These are phyloP conservation scores for Epistrophella euchroma DNA, from an alignment of 2,888 invertebrate species.

Conservation along the genomic window DNA sequence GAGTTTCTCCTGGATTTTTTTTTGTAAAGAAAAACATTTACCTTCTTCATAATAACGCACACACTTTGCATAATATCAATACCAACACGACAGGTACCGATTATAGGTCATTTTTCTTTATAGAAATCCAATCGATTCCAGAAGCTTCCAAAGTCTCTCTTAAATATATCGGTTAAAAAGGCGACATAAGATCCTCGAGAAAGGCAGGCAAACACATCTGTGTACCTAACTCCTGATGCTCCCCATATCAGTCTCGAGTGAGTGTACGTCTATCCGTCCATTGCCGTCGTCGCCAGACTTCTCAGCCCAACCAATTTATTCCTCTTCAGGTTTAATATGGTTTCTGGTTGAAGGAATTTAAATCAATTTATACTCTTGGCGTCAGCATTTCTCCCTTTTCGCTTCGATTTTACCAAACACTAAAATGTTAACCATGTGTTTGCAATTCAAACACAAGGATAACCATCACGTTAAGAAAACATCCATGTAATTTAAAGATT, in stretches of 20 bases:
- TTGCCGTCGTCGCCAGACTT: background rate
- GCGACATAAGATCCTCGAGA: conserved; percentile 23
- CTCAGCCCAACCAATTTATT: conserved; percentile 24
- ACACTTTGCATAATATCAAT: conserved; percentile 26
- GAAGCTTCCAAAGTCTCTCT: background rate
- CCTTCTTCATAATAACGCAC: background rate
- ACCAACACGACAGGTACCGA: background rate
- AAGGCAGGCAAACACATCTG: conserved; percentile 15
- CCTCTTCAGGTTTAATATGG: conserved; percentile 37
- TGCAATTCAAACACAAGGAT: conserved; percentile 35
- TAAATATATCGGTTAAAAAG: conserved; percentile 9
- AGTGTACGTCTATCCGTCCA: background rate
- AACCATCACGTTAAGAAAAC: conserved; percentile 23
- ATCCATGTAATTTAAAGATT: conserved; percentile 48
- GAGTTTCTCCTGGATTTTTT: conserved; percentile 19
- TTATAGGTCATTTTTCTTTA: conserved; percentile 14
- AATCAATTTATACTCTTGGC: conserved; percentile 65
- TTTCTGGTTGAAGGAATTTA: conserved; percentile 48
- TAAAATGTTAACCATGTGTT: conserved; percentile 37
- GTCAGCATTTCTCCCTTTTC: conserved; percentile 33
- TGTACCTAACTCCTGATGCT: background rate
- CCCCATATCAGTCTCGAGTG: background rate
- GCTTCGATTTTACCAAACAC: conserved; percentile 9
- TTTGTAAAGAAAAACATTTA: background rate
- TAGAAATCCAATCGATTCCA: conserved; percentile 21